A percentile compares a stretch with the other conserved stretches of the same genome.
phyloP scores from a whole-genome alignment of 1,140 invertebrate species.

The Cotesia chilonis region DNA sequence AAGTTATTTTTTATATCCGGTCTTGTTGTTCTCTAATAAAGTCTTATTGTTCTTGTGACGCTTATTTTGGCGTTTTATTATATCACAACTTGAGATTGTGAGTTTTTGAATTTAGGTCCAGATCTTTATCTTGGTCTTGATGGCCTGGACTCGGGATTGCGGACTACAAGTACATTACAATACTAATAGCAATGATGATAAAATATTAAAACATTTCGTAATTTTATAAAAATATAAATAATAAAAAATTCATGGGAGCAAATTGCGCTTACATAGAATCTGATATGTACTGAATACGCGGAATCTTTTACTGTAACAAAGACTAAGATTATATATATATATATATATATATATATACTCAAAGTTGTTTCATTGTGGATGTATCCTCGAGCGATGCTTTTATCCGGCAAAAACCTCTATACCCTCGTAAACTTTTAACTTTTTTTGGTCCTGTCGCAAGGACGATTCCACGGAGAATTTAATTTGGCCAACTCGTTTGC shows the following conservation, averaged over 20 bases:
- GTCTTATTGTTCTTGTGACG: conserved; percentile 59
- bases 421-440: conserved; percentile 41
- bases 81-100: conserved; percentile 45
- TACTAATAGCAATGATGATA: no score
- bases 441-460: conserved; percentile 16
- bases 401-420: conserved; percentile 30
- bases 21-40: conserved; percentile 50
- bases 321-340: no score
- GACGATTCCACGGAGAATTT: conserved; percentile 46
- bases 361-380: neutral
- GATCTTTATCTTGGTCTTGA: conserved; percentile 13
- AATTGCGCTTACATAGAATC: no score
- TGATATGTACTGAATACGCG: no score
- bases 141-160: neutral
- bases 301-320: no score
- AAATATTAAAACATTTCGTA: no score
- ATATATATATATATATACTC: no score
- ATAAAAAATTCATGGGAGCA: no score
- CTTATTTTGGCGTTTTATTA: conserved; percentile 47
- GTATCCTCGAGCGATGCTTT: neutral
- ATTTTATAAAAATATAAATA: no score
- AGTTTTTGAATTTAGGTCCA: neutral
- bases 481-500: conserved; percentile 50
- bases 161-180: no score
- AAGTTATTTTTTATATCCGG: conserved; percentile 6